Conservation (phyloP, 2,113 vertebrate genomes). For the Orthonyx spaldingii region DNA sequence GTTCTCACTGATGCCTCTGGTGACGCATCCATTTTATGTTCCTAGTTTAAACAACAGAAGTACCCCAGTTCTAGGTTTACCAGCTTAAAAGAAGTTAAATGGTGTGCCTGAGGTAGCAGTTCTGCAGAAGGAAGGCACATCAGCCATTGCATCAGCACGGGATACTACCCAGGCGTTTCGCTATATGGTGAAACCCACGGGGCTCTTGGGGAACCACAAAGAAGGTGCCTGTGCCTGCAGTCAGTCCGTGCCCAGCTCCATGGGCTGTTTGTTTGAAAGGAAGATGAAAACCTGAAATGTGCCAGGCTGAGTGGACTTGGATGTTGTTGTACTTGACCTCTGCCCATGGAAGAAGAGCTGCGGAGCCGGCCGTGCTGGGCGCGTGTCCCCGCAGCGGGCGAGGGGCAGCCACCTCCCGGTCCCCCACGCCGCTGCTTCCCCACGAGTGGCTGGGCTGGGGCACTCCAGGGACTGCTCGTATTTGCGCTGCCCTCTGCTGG, state of each 20-base stretch:
- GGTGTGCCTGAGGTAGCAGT: background rate
- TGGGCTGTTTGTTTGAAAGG: background rate
- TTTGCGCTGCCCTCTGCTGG: constrained; percentile 49
- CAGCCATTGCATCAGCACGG: fast-evolving
- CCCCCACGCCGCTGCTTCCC: background rate
- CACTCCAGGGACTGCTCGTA: background rate
- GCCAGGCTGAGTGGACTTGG: too few relatives aligned
- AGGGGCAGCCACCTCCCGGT: fast-evolving
- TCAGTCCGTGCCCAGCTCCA: fast-evolving
- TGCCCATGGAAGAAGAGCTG: too few relatives aligned
- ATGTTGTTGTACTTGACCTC: background rate
- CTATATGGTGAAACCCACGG: fast-evolving
- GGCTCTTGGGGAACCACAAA: background rate
- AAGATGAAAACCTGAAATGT: too few relatives aligned
- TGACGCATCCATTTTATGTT: background rate
- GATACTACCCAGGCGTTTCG: fast-evolving
- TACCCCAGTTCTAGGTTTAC: background rate
- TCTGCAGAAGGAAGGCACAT: background rate
- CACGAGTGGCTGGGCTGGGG: background rate
- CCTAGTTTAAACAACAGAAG: background rate
- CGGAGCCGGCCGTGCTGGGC: fast-evolving
- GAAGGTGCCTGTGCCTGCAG: background rate
- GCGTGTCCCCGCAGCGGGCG: fast-evolving
- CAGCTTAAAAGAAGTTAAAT: background rate
- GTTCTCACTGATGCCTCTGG: background rate